Evolutionary conservation across 2,888 invertebrate species (phyloP).

Genomic region (Parochlus steinenii): DNA sequence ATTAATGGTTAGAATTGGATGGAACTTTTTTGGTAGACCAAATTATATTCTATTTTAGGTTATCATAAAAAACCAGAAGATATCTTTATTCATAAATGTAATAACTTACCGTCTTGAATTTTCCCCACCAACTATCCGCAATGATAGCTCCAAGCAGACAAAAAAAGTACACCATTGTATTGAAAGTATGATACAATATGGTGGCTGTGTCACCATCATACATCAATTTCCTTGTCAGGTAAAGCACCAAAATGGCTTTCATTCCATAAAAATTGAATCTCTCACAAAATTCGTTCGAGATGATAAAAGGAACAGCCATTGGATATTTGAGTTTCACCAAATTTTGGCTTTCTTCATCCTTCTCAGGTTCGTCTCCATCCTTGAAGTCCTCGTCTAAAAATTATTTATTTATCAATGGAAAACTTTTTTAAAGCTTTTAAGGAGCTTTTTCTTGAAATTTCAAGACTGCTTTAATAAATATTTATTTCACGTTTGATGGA

Average conservation of each 20-base stretch:
- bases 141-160: constrained; percentile 27
- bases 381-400: no score
- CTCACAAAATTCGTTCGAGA: constrained; percentile 91
- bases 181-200: constrained; percentile 56
- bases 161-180: constrained; percentile 56
- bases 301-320: constrained; percentile 71
- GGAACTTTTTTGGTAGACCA: no score
- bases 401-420: constrained; percentile 8
- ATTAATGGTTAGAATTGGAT: no score
- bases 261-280: constrained; percentile 90
- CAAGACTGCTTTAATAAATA: no score
- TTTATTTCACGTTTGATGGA: no score
- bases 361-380: no score
- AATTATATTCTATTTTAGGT: no score
- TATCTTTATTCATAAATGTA: background rate
- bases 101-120: constrained; percentile 41
- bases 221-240: constrained; percentile 45
- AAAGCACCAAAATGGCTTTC: constrained; percentile 67
- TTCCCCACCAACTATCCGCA: constrained; percentile 47
- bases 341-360: no score
- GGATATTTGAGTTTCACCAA: constrained; percentile 34
- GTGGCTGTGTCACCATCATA: constrained; percentile 49
- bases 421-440: constrained; percentile 1
- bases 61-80: constrained; percentile 13
- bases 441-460: no score